Conservation (phyloP, 2,888 invertebrate genomes). For the Adelphocoris suturalis region DNA sequence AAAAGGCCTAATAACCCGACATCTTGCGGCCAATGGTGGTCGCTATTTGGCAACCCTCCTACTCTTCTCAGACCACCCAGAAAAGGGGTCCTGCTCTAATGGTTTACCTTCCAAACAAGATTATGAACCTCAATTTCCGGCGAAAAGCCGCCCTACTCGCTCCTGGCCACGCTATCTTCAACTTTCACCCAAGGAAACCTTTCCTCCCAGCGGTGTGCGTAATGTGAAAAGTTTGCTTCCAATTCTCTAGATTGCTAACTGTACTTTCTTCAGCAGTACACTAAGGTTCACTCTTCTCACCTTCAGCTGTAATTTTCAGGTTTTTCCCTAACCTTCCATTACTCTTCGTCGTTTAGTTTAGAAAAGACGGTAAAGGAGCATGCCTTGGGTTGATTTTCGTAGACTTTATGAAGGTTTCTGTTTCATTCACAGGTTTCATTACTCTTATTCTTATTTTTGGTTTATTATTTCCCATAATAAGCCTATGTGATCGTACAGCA, state of each 20-base stretch:
- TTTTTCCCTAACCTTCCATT: neutral
- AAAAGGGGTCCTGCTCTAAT: slow-evolving; percentile 16
- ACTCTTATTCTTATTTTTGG: no score
- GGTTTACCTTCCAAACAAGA: slow-evolving; percentile 55
- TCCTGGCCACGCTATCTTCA: slow-evolving; percentile 28
- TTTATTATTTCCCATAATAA: no score
- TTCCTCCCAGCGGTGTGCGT: neutral
- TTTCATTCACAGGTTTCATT: no score
- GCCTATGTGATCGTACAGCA: no score
- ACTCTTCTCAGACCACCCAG: neutral
- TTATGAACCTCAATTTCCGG: slow-evolving; percentile 49
- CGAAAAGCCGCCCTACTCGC: neutral
- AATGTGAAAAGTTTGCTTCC: slow-evolving; percentile 45
- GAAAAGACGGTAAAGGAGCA: no score
- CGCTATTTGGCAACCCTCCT: neutral
- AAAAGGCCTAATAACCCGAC: neutral
- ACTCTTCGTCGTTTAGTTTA: neutral
- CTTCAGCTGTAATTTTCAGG: neutral
- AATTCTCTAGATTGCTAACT: slow-evolving; percentile 10
- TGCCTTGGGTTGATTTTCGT: no score
- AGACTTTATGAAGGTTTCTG: no score
- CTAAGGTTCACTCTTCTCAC: neutral
- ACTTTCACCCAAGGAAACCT: slow-evolving; percentile 41
- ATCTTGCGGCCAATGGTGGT: neutral
- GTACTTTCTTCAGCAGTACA: neutral